Base-by-base conservation (phyloP, 2,797 vertebrate genomes). In the Sebastes vulpes region DNA sequence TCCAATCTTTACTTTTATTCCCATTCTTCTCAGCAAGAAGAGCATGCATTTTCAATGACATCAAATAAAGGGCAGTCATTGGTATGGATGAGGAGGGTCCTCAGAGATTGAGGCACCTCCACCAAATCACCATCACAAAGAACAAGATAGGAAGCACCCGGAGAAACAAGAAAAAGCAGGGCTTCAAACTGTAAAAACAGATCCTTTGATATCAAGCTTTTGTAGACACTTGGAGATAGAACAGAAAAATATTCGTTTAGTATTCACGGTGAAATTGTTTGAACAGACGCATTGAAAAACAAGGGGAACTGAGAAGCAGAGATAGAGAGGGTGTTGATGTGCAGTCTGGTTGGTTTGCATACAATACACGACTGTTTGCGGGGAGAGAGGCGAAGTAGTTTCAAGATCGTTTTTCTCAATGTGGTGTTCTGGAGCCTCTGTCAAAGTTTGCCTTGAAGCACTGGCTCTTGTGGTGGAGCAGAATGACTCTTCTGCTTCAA, bases 1-100 rank as follows among this genome's bases (percentile, higher is more conserved):
- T 90, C 81, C 81, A 72, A 60, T 90, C 91, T 90, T 92, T 82
- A 84, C 84, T 84, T 66, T 77, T 86, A 83, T 87, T 90, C 83
- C 83, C 84, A 80, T 90, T 87, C 77, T 87, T 82, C 65, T 64
- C 66, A 64, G 86, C 72, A 81, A 81, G 86, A 88, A 89, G 80
- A 56, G 74, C 88, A 93, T 93, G 91, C 82, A 94, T 94, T 95
- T 89, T 86, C 91, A 96, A 95, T 94, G 86, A 92, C 92, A 93
- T 93, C 89, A 92, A 94, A 95, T 94, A 95, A 94, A 95, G 89
- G 91, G 86, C 89, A 79, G 87, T 92, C 92, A 93, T 95, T 93
- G 90, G 93, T 92, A 92, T 92, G 92, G 94, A 94, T 92, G 92
- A 94, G 86, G 82, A 71, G 23, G 67, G 79, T 77, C 94, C 78